phyloP scores from a whole-genome alignment of 1,140 invertebrate genomes.

The Bombus consobrinus region DNA sequence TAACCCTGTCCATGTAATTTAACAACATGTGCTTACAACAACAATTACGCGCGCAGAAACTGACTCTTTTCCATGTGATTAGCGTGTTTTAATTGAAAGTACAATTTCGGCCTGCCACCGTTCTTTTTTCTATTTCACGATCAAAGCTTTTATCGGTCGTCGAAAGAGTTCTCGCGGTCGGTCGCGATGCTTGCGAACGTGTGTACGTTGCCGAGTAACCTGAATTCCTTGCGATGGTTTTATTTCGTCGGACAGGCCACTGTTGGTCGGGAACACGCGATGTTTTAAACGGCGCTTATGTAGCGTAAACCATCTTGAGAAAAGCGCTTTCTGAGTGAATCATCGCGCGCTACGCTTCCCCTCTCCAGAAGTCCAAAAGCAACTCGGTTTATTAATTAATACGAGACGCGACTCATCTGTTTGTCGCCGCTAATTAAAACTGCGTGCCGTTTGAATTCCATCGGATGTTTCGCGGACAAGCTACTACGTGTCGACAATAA shows the following conservation, averaged over 20 bases:
- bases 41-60: no score
- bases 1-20: constrained; percentile 11
- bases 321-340: constrained; percentile 53
- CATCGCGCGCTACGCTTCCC: constrained; percentile 26
- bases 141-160: background rate
- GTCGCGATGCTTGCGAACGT: background rate
- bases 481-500: background rate
- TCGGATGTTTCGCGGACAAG: constrained; percentile 18
- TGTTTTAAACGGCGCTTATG: background rate
- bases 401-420: constrained; percentile 50
- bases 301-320: background rate
- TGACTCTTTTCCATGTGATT: background rate
- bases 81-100: background rate
- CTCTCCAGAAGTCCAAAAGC: background rate
- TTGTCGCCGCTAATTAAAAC: constrained; percentile 57
- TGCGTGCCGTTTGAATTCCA: constrained; percentile 52
- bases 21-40: background rate
- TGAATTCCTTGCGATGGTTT: constrained; percentile 20
- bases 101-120: background rate
- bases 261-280: background rate
- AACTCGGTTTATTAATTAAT: constrained; percentile 65
- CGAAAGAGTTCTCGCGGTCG: background rate
- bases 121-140: background rate
- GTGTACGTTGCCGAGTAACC: constrained; percentile 27
- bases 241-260: background rate